Conservation (phyloP, 2,888 invertebrate species). For the Aradus depressus region DNA sequence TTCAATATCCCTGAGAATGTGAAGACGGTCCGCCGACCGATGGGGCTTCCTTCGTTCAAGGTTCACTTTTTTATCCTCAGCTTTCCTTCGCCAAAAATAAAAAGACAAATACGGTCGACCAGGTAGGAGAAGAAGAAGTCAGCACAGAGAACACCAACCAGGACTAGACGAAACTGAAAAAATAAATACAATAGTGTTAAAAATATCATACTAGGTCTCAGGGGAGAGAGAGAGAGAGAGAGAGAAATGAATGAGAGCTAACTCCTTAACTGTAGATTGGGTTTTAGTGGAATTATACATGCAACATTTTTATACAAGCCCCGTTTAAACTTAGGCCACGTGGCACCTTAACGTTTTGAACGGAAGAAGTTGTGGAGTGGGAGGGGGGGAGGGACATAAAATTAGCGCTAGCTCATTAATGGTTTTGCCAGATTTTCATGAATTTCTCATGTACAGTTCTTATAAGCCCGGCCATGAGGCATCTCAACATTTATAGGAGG, state of each 20-base stretch:
- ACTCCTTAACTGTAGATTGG: neutral
- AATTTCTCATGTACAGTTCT: no score
- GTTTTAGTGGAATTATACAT: neutral
- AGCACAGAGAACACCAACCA: conserved; percentile 69
- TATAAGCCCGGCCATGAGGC: no score
- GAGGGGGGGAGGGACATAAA: no score
- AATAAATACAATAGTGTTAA: conserved; percentile 32
- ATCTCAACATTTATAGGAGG: no score
- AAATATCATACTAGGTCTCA: neutral
- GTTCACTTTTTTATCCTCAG: conserved; percentile 31
- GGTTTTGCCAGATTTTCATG: no score
- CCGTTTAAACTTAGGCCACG: no score
- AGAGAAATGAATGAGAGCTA: neutral
- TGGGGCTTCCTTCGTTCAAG: no score
- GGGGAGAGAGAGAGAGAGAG: neutral
- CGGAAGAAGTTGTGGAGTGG: no score
- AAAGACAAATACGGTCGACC: conserved; percentile 73
- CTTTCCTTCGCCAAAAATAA: conserved; percentile 74
- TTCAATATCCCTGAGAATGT: no score
- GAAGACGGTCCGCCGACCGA: no score
- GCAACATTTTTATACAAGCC: neutral
- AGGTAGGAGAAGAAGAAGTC: conserved; percentile 79
- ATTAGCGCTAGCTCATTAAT: no score
- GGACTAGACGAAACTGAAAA: conserved; percentile 76
- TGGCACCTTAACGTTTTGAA: no score